Base-by-base conservation (phyloP, 1,140 invertebrate species). In the Laodelphax striatellus region DNA sequence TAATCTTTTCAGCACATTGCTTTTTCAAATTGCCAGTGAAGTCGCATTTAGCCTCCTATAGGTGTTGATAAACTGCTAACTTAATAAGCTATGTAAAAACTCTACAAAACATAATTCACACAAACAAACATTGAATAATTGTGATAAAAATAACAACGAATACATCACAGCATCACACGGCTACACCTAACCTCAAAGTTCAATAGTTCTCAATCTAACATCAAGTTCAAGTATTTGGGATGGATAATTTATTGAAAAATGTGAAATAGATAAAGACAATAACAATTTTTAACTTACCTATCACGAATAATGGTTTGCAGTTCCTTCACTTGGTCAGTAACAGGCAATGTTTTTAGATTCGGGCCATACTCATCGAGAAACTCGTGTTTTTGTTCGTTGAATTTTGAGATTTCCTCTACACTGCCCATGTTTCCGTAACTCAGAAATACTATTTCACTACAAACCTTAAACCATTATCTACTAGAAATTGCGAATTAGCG, bases 271-370 rank as follows among this genome's bases (percentile, higher is more conserved):
- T 10, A 56, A 17, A 57, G 11, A 5, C 5, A 16, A 53, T 11
- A 22, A 17, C 10, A 41, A 41, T 42, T 53, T 34, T 57, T 65
- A 34, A 79, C 79, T 79, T 79, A 97, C 94, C 88, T 94, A 75
- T 98, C 94, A 22, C 94, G 76, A 44, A 98, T 81, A 70, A 97
- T 95, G 13, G 94, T 98, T 72, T 97, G 91, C 24, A 98, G 76
- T 73, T 97, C 95, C 68, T 87, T 84, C 22, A 95, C 87, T 76
- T 94, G 93, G 69, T 94, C 85, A 68, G 92, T 95, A 0, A 82
- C 78, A 0, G 85, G 83, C 41, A 97, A 70, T 52, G 92, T 71
- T 71, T 89, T 93, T 11, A 97, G 77, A 71, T 88, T 90, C 38
- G 82, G 76, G 0, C 88, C 87, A 67, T 87, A 92, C 62, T 91